phyloP scores from a whole-genome alignment of 2,113 vertebrate species.

The Vidua chalybeata region DNA sequence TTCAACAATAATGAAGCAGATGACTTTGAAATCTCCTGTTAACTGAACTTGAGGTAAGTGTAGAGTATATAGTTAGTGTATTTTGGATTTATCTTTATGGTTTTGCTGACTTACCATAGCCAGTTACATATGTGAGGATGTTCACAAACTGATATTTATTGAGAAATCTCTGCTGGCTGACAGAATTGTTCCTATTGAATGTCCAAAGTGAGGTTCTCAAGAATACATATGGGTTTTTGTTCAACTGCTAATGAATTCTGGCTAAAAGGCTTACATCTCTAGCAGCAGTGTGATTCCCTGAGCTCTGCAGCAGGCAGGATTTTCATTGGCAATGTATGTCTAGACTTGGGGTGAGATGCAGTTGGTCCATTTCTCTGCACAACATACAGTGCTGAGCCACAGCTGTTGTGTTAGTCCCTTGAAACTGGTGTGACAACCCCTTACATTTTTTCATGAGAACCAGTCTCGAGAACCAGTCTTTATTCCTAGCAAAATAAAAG shows the following conservation, averaged over 20 bases:
- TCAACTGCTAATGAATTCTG: neutral
- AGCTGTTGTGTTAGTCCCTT: neutral
- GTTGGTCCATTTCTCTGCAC: neutral
- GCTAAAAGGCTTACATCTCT: neutral
- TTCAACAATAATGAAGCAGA: neutral
- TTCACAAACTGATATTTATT: slow-evolving; percentile 7
- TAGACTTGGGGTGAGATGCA: neutral
- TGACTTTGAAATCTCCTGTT: neutral
- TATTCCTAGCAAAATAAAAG: neutral
- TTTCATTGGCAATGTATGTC: accelerated
- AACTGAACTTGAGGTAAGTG: neutral
- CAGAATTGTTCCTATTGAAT: neutral
- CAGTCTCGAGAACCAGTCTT: neutral
- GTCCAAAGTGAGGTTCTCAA: neutral
- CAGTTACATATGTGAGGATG: neutral
- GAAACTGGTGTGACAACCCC: neutral
- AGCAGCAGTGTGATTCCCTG: neutral
- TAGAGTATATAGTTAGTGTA: slow-evolving; percentile 17
- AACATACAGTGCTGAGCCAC: neutral
- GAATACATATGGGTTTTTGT: neutral
- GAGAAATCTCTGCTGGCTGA: slow-evolving; percentile 1
- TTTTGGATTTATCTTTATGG: neutral
- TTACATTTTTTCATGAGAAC: neutral
- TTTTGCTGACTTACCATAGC: neutral
- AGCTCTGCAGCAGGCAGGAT: neutral